phyloP scores from a whole-genome alignment of 64 coral and sea anemone genomes.

The Actinia tenebrosa region DNA sequence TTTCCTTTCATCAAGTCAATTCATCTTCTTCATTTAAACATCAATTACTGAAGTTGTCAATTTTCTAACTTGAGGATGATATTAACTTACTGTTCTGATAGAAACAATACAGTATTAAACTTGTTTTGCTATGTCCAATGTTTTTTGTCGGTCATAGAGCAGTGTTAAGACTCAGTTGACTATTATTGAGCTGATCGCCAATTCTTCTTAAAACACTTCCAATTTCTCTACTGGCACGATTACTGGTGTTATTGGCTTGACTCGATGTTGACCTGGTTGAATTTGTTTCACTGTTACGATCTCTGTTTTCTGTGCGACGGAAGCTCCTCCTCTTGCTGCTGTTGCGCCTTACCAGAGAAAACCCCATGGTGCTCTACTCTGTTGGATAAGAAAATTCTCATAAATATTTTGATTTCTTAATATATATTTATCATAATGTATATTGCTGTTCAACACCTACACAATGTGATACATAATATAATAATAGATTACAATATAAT shows the following conservation, averaged over 20 bases:
- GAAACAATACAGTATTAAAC: not conserved
- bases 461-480: too few relatives aligned
- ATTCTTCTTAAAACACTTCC: constrained; percentile 73
- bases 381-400: not conserved
- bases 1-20: too few relatives aligned
- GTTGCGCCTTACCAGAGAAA: constrained; percentile 72
- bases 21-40: not conserved
- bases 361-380: constrained; percentile 51
- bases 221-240: constrained; percentile 50
- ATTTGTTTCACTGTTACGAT: constrained; percentile 36
- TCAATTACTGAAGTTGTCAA: not conserved
- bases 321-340: constrained; percentile 82
- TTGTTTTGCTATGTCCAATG: not conserved
- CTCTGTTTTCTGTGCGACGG: constrained; percentile 61
- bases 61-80: not conserved
- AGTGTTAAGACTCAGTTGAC: constrained; percentile 53
- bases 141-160: not conserved
- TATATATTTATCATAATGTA: too few relatives aligned
- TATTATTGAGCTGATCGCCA: constrained; percentile 90
- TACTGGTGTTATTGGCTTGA: constrained; percentile 42
- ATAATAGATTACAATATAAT: too few relatives aligned
- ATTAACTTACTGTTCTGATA: not conserved
- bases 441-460: too few relatives aligned
- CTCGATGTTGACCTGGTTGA: constrained; percentile 27
- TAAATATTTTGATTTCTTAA: not conserved